Percentiles rank a stretch among this genome's conserved stretches.
Conservation (phyloP, 1,140 invertebrate genomes). For the Hestina assimilis region DNA sequence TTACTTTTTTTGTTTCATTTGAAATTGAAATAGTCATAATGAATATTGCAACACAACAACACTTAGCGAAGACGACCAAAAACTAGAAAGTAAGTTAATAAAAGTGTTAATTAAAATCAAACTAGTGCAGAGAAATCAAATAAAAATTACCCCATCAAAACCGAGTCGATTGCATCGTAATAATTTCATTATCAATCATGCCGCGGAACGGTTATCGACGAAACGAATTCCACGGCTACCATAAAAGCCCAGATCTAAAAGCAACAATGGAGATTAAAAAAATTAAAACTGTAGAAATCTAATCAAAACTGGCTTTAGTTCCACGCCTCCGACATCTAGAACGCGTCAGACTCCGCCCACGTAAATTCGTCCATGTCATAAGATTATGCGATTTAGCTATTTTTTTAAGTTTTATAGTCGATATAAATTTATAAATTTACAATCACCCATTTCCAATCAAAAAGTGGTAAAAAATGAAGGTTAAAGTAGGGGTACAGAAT, state of each 20-base stretch:
- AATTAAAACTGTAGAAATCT: constrained; percentile 56
- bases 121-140: background rate
- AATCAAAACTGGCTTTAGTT: constrained; percentile 56
- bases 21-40: no score
- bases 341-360: constrained; percentile 47
- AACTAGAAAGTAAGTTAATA: no score
- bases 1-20: no score
- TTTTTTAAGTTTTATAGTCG: no score
- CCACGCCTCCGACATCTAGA: constrained; percentile 48
- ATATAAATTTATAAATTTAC: no score
- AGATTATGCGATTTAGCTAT: background rate
- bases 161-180: constrained; percentile 1
- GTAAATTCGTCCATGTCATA: constrained; percentile 23
- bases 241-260: constrained; percentile 47
- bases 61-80: no score
- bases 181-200: constrained; percentile 35
- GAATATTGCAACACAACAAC: no score
- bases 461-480: no score
- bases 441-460: no score
- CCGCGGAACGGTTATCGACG: constrained; percentile 30
- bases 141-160: background rate
- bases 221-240: constrained; percentile 41
- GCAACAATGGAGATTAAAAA: constrained; percentile 57
- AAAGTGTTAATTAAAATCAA: no score
- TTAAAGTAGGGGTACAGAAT: no score